Percentiles rank a stretch among this genome's conserved stretches.
Conservation (phyloP, 2,113 vertebrate genomes). For the Channa maculata region DNA sequence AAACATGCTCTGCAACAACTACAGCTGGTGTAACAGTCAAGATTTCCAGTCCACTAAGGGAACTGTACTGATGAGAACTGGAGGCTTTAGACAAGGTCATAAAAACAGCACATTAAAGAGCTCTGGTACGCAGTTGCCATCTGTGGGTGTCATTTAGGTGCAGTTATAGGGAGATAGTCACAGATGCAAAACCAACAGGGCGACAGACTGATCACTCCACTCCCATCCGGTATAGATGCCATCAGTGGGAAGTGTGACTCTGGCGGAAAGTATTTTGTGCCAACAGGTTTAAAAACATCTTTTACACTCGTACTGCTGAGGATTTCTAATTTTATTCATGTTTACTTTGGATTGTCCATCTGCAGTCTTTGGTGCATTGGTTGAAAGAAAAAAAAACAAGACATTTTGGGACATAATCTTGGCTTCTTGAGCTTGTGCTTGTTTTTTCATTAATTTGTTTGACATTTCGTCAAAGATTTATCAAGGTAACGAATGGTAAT, state of each 20-base stretch:
- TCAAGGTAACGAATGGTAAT: too few relatives aligned
- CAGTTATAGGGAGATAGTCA: slow-evolving; percentile 34
- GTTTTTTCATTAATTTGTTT: too few relatives aligned
- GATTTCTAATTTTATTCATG: too few relatives aligned
- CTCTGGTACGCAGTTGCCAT: slow-evolving; percentile 51
- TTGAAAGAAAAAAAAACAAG: too few relatives aligned
- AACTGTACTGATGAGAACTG: slow-evolving; percentile 17
- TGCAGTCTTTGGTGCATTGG: too few relatives aligned
- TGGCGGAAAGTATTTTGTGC: slow-evolving; percentile 30
- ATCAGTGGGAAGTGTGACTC: slow-evolving; percentile 36
- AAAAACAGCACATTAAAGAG: slow-evolving; percentile 55
- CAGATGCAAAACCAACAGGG: slow-evolving; percentile 63
- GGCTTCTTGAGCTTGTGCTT: too few relatives aligned
- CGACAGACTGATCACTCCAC: slow-evolving; percentile 35
- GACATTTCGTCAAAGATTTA: too few relatives aligned
- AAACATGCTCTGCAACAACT: slow-evolving; percentile 2
- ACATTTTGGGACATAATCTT: too few relatives aligned
- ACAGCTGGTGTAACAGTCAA: not conserved
- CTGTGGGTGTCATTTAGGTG: slow-evolving; percentile 61
- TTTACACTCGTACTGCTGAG: not conserved
- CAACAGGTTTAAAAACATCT: slow-evolving; percentile 11
- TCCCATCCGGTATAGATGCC: slow-evolving; percentile 41
- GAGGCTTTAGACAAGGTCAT: slow-evolving; percentile 22
- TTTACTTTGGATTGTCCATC: too few relatives aligned
- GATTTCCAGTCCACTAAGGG: slow-evolving; percentile 26